These are phyloP conservation scores for Tetranychus truncatus DNA, from an alignment of 2,888 invertebrate genomes.

Conservation along the genomic window DNA sequence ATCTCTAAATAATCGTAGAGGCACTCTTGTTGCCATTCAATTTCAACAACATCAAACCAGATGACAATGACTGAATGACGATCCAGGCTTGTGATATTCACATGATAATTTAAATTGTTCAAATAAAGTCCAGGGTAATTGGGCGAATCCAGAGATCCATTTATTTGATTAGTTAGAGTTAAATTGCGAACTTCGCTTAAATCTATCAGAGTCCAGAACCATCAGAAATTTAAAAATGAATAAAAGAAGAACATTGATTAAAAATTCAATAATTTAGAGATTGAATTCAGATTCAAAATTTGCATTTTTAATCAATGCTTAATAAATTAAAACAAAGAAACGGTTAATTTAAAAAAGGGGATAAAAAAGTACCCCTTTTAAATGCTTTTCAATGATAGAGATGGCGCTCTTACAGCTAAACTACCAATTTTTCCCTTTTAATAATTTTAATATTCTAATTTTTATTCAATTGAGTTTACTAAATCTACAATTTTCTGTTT, in stretches of 20 bases:
- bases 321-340: not conserved
- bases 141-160: conserved; percentile 49
- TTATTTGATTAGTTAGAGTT: conserved; percentile 29
- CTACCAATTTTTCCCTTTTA: not conserved
- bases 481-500: too few relatives aligned
- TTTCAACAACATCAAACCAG: conserved; percentile 41
- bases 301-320: too few relatives aligned
- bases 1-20: conserved; percentile 59
- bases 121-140: conserved; percentile 52
- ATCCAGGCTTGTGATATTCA: conserved; percentile 44
- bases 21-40: conserved; percentile 56
- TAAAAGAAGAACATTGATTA: not conserved
- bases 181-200: conserved; percentile 22
- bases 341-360: not conserved
- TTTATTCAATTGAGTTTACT: too few relatives aligned
- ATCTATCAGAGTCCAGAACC: conserved; percentile 14
- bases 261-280: too few relatives aligned
- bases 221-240: not conserved
- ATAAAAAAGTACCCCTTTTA: not conserved
- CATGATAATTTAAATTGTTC: conserved; percentile 51
- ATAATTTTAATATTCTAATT: too few relatives aligned
- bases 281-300: too few relatives aligned
- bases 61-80: conserved; percentile 48
- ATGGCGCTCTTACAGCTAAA: too few relatives aligned
- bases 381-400: too few relatives aligned